phyloP scores from a whole-genome alignment of 2,888 invertebrate species.

The Pemphredon lugubris region DNA sequence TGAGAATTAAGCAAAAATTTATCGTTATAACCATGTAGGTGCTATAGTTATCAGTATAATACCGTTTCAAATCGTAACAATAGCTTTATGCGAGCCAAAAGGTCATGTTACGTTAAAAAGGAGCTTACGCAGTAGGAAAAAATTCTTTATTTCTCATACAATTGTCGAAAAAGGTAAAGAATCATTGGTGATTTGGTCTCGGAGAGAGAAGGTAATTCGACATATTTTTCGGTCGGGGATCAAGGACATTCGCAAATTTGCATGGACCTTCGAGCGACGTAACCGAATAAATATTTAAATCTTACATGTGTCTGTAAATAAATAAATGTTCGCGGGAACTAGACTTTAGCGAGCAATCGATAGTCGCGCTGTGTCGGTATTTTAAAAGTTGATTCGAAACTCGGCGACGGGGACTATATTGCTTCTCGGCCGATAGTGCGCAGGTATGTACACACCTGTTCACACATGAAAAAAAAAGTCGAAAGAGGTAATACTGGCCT shows the following conservation, averaged over 20 bases:
- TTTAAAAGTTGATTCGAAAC: conserved; percentile 25
- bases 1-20: too few species aligned
- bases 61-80: too few species aligned
- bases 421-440: neutral
- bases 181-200: too few species aligned
- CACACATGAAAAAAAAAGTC: conserved; percentile 6
- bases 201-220: too few species aligned
- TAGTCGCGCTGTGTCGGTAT: conserved; percentile 26
- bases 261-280: neutral
- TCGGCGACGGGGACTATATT: neutral
- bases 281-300: neutral
- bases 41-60: too few species aligned
- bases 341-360: conserved; percentile 55
- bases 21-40: too few species aligned
- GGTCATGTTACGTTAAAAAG: too few species aligned
- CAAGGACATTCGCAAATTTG: neutral
- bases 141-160: too few species aligned
- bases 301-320: conserved; percentile 40
- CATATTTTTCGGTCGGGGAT: neutral
- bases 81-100: too few species aligned
- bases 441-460: conserved; percentile 11
- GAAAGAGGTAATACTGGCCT: conserved; percentile 12
- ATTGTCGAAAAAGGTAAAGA: too few species aligned
- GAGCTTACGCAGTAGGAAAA: too few species aligned
- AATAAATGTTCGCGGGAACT: conserved; percentile 51